A percentile compares a stretch with the other conserved stretches of the same genome.
Evolutionary conservation across 2,797 vertebrate genomes (phyloP).

Genomic region (Pachyuromys duprasi): DNA sequence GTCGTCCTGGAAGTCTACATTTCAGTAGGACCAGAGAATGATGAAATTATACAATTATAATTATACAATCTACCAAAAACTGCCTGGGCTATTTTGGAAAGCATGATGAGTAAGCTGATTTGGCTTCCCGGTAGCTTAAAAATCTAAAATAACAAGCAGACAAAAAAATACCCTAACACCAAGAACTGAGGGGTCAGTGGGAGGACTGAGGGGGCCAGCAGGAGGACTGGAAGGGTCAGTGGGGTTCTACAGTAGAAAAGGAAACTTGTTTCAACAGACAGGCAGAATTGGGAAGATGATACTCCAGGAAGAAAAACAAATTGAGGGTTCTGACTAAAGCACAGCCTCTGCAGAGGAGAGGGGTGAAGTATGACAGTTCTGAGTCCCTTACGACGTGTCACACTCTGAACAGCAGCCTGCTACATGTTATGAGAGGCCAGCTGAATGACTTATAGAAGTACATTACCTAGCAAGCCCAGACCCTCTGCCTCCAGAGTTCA

Average conservation of each 20-base stretch:
- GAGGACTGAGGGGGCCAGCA: neutral
- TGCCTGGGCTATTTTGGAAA: neutral
- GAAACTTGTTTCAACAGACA: neutral
- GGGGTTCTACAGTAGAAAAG: neutral
- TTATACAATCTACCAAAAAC: neutral
- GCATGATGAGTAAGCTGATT: neutral
- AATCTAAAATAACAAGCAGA: neutral
- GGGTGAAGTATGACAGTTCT: neutral
- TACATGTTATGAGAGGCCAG: neutral
- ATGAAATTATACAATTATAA: too few species aligned
- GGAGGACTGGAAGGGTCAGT: neutral
- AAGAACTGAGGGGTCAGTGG: neutral
- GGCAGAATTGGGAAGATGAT: neutral
- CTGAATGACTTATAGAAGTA: neutral
- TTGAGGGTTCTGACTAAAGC: neutral
- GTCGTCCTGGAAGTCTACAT: neutral
- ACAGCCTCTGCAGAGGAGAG: neutral
- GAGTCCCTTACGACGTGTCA: neutral
- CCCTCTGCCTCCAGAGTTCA: neutral
- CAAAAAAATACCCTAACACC: neutral
- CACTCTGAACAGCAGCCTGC: neutral
- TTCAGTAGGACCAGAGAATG: neutral
- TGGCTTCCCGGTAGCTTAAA: neutral
- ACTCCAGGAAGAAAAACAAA: neutral
- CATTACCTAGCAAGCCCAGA: neutral